A percentile compares a stretch with the other conserved stretches of the same genome.
These are phyloP conservation scores for Leptinotarsa lineolata DNA, from an alignment of 1,140 invertebrate species.

Conservation along the genomic window DNA sequence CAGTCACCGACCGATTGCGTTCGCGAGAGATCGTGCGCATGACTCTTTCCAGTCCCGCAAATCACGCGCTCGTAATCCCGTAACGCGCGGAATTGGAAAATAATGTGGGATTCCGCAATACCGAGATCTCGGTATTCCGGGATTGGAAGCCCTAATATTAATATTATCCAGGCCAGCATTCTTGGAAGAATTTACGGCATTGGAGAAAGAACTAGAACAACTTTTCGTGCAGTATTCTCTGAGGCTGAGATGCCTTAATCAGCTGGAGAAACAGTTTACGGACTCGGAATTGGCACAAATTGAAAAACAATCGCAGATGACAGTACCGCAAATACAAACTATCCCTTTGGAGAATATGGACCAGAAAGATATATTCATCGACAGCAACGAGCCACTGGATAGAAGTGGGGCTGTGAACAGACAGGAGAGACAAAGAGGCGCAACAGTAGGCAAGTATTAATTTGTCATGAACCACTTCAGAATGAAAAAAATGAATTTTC, in stretches of 20 bases:
- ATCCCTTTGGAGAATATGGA: slow-evolving; percentile 49
- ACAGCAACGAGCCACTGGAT: slow-evolving; percentile 32
- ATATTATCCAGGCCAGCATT: slow-evolving; percentile 81
- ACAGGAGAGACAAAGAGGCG: slow-evolving; percentile 47
- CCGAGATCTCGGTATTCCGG: no score
- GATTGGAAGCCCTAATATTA: no score
- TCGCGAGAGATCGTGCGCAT: no score
- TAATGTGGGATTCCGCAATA: not conserved
- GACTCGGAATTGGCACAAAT: slow-evolving; percentile 68
- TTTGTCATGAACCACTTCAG: not conserved
- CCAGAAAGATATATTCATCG: slow-evolving; percentile 37
- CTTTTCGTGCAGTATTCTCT: slow-evolving; percentile 89
- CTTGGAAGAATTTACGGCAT: slow-evolving; percentile 92
- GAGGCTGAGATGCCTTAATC: slow-evolving; percentile 85
- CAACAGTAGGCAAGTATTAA: not conserved
- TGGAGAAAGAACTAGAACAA: slow-evolving; percentile 83
- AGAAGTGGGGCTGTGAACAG: slow-evolving; percentile 38
- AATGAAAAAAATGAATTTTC: no score
- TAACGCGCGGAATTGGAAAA: no score
- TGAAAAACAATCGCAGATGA: slow-evolving; percentile 48
- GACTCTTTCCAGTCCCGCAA: no score
- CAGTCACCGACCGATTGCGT: no score
- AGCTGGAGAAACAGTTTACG: slow-evolving; percentile 72
- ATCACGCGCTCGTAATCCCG: no score
- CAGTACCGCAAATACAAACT: slow-evolving; percentile 44